Evolutionary conservation across 1,140 invertebrate genomes (phyloP), one percentile per base, ranked within the genome.

Genomic region (Plectus sambesii): DNA sequence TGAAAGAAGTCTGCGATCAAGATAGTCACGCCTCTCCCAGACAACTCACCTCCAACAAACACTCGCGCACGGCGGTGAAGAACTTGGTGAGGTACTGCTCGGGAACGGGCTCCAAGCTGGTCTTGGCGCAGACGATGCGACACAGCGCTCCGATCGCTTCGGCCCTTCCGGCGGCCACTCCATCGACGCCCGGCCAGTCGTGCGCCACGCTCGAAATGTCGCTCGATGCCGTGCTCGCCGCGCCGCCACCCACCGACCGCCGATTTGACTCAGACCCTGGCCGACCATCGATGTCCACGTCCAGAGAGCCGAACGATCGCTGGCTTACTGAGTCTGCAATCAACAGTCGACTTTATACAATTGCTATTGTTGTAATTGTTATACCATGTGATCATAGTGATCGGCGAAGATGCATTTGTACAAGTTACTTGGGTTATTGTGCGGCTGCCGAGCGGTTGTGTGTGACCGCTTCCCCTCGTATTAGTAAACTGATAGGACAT

Each of bases 121-220:
- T 89, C 70, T 94, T 93, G 0, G 89, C 82, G 70, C 88, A 94
- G 64, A 98, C 85, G 60, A 98, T 88, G 61, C 89, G 77, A 72
- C 88, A 94, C 3, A 98, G 72, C 4, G 89, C 82, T 1, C 88
- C 92, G 55, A 96, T 77, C 2, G 93, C 92, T 73, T 96, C 89
- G 0, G 93, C 90, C 58, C 85, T 76, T 2, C 93, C 93, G 56
- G 80, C 78, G 26, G 56, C 58, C 2, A 64, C 25, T 37, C 64
- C 61, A 55, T 66, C 64, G 1, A 55, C 49, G 27, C 25, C 27
- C 42, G 37, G 20, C 15, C 20, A 43, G 23, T 44, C 20, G 17
- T 40, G 22, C 19, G 5, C 24, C 5, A 33, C 17, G 23, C 9
- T 15, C 9, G 42, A 47, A n/a, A 44, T 12, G 12, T 30, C 27